A percentile compares a stretch with the other conserved stretches of the same genome.
phyloP scores from a whole-genome alignment of 2,797 vertebrate genomes.

The Leptodactylus fallax region DNA sequence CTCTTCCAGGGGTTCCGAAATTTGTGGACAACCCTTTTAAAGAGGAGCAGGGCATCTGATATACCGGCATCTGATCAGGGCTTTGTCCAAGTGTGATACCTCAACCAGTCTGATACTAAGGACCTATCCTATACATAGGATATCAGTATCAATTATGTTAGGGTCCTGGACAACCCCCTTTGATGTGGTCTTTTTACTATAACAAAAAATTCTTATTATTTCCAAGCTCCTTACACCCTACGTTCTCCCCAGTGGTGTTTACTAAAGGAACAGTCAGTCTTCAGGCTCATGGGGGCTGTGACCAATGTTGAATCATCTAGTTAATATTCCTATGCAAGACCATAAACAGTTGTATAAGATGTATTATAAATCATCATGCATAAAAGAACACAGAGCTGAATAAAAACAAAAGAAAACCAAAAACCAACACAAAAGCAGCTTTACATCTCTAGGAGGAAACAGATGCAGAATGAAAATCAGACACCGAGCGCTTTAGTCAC shows the following conservation, averaged over 20 bases:
- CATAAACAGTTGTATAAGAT: background rate
- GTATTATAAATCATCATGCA: slow-evolving; percentile 17
- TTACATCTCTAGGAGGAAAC: slow-evolving; percentile 20
- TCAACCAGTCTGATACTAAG: too few species aligned
- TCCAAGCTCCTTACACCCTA: background rate
- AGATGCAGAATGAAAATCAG: slow-evolving; percentile 12
- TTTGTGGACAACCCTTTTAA: too few species aligned
- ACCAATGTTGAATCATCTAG: slow-evolving; percentile 20
- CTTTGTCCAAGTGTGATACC: too few species aligned
- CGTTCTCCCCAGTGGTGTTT: background rate
- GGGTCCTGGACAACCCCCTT: background rate
- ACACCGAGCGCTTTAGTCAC: slow-evolving; percentile 10
- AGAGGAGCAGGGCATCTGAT: too few species aligned
- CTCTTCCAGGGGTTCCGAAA: too few species aligned
- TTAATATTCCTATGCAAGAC: background rate
- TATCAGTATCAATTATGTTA: too few species aligned
- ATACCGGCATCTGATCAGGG: too few species aligned
- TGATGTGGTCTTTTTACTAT: background rate
- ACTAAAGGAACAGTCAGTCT: background rate
- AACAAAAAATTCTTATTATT: background rate
- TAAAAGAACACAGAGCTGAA: slow-evolving; percentile 22
- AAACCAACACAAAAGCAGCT: background rate
- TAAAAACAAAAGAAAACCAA: slow-evolving; percentile 28
- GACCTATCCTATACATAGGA: too few species aligned
- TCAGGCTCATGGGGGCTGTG: background rate